phyloP scores from a whole-genome alignment of 2,888 invertebrate genomes.

The Ectemnius cavifrons region DNA sequence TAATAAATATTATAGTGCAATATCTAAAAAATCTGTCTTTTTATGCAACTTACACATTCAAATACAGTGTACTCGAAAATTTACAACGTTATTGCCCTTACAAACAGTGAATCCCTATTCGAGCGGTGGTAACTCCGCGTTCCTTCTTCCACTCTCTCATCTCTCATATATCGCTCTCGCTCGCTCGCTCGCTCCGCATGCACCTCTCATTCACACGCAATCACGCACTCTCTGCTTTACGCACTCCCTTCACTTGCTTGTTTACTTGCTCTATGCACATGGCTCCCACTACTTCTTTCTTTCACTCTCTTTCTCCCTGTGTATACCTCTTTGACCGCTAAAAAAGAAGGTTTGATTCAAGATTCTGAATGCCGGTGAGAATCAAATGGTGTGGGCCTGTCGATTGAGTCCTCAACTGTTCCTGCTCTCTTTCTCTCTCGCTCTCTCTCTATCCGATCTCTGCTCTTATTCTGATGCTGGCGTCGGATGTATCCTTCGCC shows the following conservation, averaged over 20 bases:
- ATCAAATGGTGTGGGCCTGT: slow-evolving; percentile 33
- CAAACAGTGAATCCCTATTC: slow-evolving; percentile 71
- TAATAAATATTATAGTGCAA: slow-evolving; percentile 76
- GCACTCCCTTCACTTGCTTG: background rate
- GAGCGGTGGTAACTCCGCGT: slow-evolving; percentile 66
- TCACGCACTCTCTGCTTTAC: slow-evolving; percentile 13
- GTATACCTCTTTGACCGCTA: slow-evolving; percentile 49
- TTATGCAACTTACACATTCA: slow-evolving; percentile 74
- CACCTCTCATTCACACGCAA: no score
- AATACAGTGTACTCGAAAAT: slow-evolving; percentile 74
- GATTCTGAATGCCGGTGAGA: slow-evolving; percentile 51
- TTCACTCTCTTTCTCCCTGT: slow-evolving; percentile 20
- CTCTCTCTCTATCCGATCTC: slow-evolving; percentile 2
- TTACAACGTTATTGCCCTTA: slow-evolving; percentile 76
- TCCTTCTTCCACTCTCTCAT: slow-evolving; percentile 34
- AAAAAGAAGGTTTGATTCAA: slow-evolving; percentile 59
- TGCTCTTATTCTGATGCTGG: background rate
- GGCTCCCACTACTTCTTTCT: slow-evolving; percentile 15
- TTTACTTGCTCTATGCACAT: background rate
- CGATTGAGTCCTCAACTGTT: background rate
- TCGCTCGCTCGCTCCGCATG: slow-evolving; percentile 25
- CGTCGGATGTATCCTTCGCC: no score
- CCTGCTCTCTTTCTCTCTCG: background rate
- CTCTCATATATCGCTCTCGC: slow-evolving; percentile 29
- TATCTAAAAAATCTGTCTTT: slow-evolving; percentile 76